phyloP scores from a whole-genome alignment of 2,888 invertebrate genomes.

The Diarsia rubi region DNA sequence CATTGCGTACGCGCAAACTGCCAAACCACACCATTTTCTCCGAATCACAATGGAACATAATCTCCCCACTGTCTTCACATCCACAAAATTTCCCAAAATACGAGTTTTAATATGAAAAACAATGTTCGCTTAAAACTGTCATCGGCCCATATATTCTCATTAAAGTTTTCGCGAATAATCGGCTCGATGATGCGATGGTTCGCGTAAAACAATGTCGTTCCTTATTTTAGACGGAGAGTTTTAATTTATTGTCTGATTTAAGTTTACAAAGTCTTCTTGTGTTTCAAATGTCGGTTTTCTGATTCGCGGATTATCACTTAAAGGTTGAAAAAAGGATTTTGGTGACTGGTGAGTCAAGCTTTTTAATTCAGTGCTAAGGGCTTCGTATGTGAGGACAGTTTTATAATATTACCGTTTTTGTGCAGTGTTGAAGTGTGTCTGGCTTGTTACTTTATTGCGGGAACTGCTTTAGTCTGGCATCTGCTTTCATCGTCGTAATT shows the following conservation, averaged over 20 bases:
- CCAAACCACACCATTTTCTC: conserved; percentile 31
- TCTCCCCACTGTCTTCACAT: conserved; percentile 32
- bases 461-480: conserved; percentile 25
- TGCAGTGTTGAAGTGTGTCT: conserved; percentile 17
- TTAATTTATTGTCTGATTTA: conserved; percentile 56
- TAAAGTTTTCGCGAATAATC: conserved; percentile 57
- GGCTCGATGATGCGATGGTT: conserved; percentile 50
- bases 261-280: conserved; percentile 63
- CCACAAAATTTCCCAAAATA: conserved; percentile 50
- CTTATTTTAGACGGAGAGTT: conserved; percentile 53
- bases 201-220: conserved; percentile 46
- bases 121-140: conserved; percentile 62
- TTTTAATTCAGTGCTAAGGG: conserved; percentile 51
- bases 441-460: conserved; percentile 34
- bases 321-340: conserved; percentile 37
- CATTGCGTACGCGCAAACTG: conserved; percentile 10
- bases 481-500: conserved; percentile 23
- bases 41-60: conserved; percentile 54
- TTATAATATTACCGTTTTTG: conserved; percentile 53
- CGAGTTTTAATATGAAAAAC: conserved; percentile 65
- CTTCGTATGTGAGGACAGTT: conserved; percentile 46
- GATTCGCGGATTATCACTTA: conserved; percentile 66
- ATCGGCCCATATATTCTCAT: conserved; percentile 63
- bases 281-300: conserved; percentile 57
- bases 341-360: conserved; percentile 53